Evolutionary conservation across 2,797 vertebrate genomes (phyloP).

Genomic region (Peromyscus melanophrys): DNA sequence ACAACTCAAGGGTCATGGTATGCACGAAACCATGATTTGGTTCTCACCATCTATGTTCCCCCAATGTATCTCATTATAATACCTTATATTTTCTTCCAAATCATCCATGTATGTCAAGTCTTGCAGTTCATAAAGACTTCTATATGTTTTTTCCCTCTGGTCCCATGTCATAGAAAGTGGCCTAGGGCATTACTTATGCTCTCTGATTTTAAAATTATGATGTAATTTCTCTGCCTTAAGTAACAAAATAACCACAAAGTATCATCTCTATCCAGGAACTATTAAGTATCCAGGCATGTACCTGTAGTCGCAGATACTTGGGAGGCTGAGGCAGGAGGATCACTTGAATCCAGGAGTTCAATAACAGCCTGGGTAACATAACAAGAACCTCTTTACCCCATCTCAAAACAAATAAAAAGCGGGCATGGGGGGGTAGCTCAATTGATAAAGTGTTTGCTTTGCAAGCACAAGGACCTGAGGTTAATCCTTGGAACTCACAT

Average conservation of each 20-base stretch:
- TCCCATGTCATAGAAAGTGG: neutral
- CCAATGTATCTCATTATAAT: neutral
- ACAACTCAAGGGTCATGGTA: neutral
- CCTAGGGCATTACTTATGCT: neutral
- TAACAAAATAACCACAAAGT: neutral
- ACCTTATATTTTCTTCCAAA: conserved; percentile 2
- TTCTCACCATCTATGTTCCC: neutral
- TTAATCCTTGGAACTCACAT: neutral
- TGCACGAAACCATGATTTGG: neutral
- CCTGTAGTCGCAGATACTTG: neutral
- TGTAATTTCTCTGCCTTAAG: conserved; percentile 12
- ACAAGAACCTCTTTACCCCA: neutral
- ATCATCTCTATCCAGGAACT: neutral
- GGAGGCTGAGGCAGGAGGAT: neutral
- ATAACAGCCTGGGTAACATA: neutral
- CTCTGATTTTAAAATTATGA: conserved; percentile 32
- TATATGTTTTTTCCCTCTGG: neutral
- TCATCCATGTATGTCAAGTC: neutral
- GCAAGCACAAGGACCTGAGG: neutral
- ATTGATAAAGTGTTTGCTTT: neutral
- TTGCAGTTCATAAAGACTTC: neutral
- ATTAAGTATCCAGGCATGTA: neutral
- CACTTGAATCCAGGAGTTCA: neutral
- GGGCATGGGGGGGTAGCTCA: neutral
- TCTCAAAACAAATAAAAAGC: neutral